These are phyloP conservation scores for Cotesia glomerata DNA, from an alignment of 1,140 invertebrate genomes.

Conservation along the genomic window DNA sequence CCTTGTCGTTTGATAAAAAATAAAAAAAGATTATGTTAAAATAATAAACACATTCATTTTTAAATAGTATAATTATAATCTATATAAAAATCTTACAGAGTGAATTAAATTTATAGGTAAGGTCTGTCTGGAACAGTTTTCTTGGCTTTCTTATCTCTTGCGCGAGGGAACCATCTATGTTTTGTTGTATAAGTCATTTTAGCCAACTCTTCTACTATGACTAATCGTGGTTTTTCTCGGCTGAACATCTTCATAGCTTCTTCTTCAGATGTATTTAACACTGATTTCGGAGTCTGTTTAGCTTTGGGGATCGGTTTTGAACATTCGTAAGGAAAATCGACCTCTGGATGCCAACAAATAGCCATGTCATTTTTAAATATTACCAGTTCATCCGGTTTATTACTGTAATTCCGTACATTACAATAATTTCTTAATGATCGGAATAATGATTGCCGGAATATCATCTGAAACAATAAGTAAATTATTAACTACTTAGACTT, in stretches of 20 bases:
- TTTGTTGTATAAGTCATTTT: conserved; percentile 80
- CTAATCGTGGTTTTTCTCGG: conserved; percentile 67
- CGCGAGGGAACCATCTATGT: conserved; percentile 79
- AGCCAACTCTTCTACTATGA: conserved; percentile 73
- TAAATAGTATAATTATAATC: neutral
- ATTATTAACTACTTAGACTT: no score
- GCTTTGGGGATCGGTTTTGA: conserved; percentile 74
- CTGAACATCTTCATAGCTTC: conserved; percentile 70
- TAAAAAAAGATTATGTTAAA: neutral
- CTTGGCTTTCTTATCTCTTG: conserved; percentile 71
- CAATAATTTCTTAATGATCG: neutral
- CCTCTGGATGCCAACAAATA: conserved; percentile 86
- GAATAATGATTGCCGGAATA: neutral
- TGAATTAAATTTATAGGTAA: conserved; percentile 69
- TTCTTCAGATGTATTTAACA: conserved; percentile 71
- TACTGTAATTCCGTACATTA: conserved; percentile 36
- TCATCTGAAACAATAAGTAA: neutral
- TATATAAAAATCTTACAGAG: neutral
- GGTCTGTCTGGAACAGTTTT: conserved; percentile 73
- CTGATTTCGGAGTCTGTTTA: conserved; percentile 49
- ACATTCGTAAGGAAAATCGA: conserved; percentile 82
- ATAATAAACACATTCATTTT: neutral
- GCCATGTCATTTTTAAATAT: conserved; percentile 77
- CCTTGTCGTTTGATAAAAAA: no score
- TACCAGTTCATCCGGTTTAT: conserved; percentile 62